Percentiles rank a stretch among this genome's conserved stretches.
Evolutionary conservation across 2,888 invertebrate species (phyloP).

Genomic region (Boloria selene): DNA sequence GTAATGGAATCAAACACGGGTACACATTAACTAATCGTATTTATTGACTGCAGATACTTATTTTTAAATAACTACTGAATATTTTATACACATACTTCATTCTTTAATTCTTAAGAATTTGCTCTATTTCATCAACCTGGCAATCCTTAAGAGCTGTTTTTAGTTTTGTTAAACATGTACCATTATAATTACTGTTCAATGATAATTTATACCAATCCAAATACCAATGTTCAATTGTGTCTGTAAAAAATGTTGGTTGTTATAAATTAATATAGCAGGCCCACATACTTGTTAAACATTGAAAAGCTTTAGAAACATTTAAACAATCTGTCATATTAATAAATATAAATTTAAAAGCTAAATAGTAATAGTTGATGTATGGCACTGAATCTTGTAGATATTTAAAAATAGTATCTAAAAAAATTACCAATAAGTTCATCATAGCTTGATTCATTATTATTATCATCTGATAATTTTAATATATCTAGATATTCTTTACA

Average conservation of each 20-base stretch:
- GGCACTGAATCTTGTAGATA: too few relatives aligned
- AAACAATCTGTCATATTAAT: too few relatives aligned
- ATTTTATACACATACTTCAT: not conserved
- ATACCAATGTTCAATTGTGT: conserved; percentile 65
- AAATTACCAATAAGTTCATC: conserved; percentile 61
- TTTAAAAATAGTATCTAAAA: not conserved
- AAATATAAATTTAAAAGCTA: too few relatives aligned
- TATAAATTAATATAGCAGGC: not conserved
- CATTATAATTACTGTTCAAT: conserved; percentile 50
- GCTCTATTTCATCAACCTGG: conserved; percentile 50
- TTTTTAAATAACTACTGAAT: too few relatives aligned
- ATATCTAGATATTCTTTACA: conserved; percentile 66
- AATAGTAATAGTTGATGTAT: too few relatives aligned
- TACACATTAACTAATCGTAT: too few relatives aligned
- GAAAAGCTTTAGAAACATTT: too few relatives aligned
- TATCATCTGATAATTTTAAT: conserved; percentile 49
- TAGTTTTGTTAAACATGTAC: conserved; percentile 50
- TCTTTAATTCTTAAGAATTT: conserved; percentile 46
- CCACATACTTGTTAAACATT: too few relatives aligned
- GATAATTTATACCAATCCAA: conserved; percentile 60
- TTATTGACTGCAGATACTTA: too few relatives aligned
- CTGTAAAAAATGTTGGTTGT: conserved; percentile 49
- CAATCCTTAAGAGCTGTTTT: conserved; percentile 53
- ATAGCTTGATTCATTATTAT: conserved; percentile 53
- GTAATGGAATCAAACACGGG: too few relatives aligned